Evolutionary conservation across 2,888 invertebrate species (phyloP).

Genomic region (Gortyna flavago): DNA sequence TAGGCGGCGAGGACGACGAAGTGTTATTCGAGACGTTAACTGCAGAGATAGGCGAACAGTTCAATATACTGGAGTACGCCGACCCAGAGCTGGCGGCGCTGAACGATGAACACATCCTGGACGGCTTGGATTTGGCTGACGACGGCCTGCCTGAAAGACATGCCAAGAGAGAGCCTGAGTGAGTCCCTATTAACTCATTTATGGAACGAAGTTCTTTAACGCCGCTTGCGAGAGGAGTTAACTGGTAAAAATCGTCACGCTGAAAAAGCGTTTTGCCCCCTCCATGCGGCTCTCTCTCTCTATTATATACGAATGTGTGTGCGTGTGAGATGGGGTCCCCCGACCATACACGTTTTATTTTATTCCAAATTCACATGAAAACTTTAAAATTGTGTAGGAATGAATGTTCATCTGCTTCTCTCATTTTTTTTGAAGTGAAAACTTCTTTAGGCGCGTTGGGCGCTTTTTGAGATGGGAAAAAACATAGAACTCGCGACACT

Average conservation of each 20-base stretch:
- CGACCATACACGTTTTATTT: background rate
- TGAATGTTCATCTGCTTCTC: background rate
- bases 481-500: too few relatives aligned
- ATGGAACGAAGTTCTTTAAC: background rate
- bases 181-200: conserved; percentile 60
- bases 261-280: background rate
- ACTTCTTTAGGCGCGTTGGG: too few relatives aligned
- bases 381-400: background rate
- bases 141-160: conserved; percentile 93
- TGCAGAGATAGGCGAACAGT: conserved; percentile 98
- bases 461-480: too few relatives aligned
- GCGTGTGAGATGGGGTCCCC: background rate
- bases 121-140: conserved; percentile 95
- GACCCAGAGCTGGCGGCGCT: conserved; percentile 97
- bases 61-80: conserved; percentile 98
- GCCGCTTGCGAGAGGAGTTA: background rate
- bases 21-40: conserved; percentile 93
- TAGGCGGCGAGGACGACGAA: conserved; percentile 96
- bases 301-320: background rate
- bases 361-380: background rate
- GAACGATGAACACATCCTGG: conserved; percentile 95
- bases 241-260: background rate
- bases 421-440: background rate
- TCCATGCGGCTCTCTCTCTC: background rate
- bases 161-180: conserved; percentile 83